Conservation (phyloP, 2,797 vertebrate species). For the Pseudochirops cupreus region DNA sequence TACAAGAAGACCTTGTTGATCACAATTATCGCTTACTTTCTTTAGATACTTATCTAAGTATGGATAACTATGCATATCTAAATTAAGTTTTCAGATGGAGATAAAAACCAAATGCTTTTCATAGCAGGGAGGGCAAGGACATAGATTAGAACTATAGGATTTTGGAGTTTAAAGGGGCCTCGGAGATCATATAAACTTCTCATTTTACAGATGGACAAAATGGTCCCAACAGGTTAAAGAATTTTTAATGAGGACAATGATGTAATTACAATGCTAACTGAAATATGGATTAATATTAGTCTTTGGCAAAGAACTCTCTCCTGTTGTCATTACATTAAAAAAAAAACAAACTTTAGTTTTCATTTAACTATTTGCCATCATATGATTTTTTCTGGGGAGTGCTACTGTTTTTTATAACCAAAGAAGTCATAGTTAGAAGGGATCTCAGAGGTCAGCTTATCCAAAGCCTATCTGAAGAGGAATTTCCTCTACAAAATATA, state of each 20-base stretch:
- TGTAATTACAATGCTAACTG: neutral
- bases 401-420: neutral
- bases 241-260: neutral
- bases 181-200: neutral
- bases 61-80: neutral
- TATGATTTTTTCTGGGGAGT: neutral
- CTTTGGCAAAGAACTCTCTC: neutral
- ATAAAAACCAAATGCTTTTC: neutral
- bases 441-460: neutral
- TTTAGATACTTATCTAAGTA: neutral
- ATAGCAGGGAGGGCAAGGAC: neutral
- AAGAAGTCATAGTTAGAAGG: neutral
- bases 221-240: neutral
- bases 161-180: neutral
- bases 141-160: neutral
- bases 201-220: neutral
- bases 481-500: neutral
- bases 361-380: neutral
- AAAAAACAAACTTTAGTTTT: neutral
- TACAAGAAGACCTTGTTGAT: neutral
- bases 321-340: neutral
- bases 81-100: neutral
- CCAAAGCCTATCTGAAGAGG: neutral
- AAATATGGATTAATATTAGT: neutral
- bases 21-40: neutral